phyloP scores from a whole-genome alignment of 2,113 vertebrate genomes.

The Odocoileus hemionus region DNA sequence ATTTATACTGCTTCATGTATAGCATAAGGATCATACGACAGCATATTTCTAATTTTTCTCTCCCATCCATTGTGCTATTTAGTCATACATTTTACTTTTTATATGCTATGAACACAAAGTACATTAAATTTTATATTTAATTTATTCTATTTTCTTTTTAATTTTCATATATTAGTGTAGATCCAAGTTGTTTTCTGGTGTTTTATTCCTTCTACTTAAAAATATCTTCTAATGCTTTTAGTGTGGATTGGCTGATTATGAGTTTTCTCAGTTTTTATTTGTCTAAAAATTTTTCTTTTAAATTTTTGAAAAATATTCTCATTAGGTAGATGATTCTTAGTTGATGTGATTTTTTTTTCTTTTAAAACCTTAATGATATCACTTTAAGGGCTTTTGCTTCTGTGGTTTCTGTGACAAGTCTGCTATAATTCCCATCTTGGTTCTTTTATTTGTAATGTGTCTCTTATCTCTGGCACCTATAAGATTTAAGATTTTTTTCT shows the following conservation, averaged over 20 bases:
- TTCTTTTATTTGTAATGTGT: neutral
- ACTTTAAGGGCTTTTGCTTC: neutral
- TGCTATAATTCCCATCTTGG: neutral
- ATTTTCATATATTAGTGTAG: neutral
- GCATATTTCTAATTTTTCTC: neutral
- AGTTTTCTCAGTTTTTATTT: neutral
- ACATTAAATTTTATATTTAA: constrained; percentile 3
- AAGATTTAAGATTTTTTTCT: constrained; percentile 13
- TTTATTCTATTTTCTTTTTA: neutral
- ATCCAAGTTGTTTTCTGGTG: neutral
- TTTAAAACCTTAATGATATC: neutral
- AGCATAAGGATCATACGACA: neutral
- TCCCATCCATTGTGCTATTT: neutral
- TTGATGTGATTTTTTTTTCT: neutral
- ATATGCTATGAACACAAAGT: neutral
- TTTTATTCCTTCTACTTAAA: neutral
- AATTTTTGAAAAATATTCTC: neutral
- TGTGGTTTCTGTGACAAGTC: neutral
- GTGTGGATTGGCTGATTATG: neutral
- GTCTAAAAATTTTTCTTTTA: neutral
- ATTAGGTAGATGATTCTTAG: neutral
- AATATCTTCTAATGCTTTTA: neutral
- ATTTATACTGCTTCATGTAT: neutral
- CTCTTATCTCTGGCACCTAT: neutral
- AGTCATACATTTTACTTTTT: neutral